A percentile compares a stretch with the other conserved stretches of the same genome.
Conservation (phyloP, 2,888 invertebrate species). For the Oscheius onirici region DNA sequence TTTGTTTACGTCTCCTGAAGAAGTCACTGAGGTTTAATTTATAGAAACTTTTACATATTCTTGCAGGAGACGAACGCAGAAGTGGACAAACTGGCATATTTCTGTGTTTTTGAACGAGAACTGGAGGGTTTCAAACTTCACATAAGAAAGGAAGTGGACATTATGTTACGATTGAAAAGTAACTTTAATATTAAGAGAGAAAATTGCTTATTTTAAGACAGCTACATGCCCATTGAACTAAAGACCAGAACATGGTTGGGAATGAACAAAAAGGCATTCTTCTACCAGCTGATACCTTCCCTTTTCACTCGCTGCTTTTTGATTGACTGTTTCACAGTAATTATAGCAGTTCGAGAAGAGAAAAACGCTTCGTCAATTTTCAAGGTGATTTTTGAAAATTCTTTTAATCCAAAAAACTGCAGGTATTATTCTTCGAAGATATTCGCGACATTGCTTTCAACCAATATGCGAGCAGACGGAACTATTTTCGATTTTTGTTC, state of each 20-base stretch:
- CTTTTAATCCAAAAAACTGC: background rate
- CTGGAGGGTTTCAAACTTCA: background rate
- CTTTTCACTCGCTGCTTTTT: constrained; percentile 10
- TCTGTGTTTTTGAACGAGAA: constrained; percentile 11
- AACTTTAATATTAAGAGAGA: no score
- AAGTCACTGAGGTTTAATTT: constrained; percentile 2
- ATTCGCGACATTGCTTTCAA: constrained; percentile 6
- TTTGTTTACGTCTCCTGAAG: background rate
- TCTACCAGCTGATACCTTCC: background rate
- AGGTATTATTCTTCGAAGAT: constrained; percentile 26
- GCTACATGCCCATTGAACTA: constrained; percentile 6
- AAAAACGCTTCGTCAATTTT: background rate
- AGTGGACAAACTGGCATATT: constrained; percentile 10
- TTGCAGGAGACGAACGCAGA: constrained; percentile 17
- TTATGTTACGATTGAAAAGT: constrained; percentile 1
- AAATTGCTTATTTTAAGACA: background rate
- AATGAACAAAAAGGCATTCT: constrained; percentile 20
- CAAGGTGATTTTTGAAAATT: background rate
- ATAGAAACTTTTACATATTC: background rate
- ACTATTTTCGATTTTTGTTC: background rate
- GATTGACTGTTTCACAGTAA: background rate
- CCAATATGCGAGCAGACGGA: background rate
- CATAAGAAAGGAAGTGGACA: constrained; percentile 18
- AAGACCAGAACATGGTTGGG: constrained; percentile 22
- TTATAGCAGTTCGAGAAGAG: constrained; percentile 21